These are phyloP conservation scores for Drosophila birchii DNA, from an alignment of 2,888 invertebrate species.

Conservation along the genomic window DNA sequence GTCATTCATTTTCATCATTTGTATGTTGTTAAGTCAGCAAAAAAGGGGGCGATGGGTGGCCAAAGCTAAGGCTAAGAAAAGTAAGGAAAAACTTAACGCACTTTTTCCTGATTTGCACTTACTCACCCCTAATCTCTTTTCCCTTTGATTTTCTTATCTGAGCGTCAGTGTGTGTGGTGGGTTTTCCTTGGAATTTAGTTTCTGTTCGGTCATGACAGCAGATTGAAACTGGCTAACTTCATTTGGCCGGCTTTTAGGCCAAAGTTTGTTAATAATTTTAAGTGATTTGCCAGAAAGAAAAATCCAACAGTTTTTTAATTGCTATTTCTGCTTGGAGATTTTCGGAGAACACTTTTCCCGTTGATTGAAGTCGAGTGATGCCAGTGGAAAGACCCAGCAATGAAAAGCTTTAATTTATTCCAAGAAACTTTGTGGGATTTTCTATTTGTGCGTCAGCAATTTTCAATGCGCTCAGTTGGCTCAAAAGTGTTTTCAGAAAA, in stretches of 20 bases:
- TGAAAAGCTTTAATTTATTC: constrained; percentile 4
- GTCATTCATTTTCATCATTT: constrained; percentile 79
- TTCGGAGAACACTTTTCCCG: constrained; percentile 20
- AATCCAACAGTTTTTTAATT: constrained; percentile 52
- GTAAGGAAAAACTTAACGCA: constrained; percentile 62
- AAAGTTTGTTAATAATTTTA: constrained; percentile 67
- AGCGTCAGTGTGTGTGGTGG: constrained; percentile 42
- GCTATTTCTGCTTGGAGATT: constrained; percentile 21
- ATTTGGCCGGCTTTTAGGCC: constrained; percentile 35
- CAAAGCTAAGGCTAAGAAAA: background rate
- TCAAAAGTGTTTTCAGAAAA: constrained; percentile 16
- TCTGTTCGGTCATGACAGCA: constrained; percentile 41
- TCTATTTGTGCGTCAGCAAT: constrained; percentile 21
- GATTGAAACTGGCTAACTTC: constrained; percentile 38
- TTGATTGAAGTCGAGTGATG: constrained; percentile 13
- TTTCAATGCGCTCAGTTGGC: constrained; percentile 4
- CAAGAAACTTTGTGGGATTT: background rate
- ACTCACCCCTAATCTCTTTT: constrained; percentile 17
- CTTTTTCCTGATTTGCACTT: constrained; percentile 73
- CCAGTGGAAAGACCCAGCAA: background rate
- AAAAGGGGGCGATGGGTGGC: constrained; percentile 24
- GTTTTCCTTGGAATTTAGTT: constrained; percentile 38
- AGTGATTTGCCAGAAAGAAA: constrained; percentile 65
- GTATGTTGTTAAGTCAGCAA: constrained; percentile 80
- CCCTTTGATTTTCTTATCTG: constrained; percentile 44